Evolutionary conservation across 2,888 invertebrate genomes (phyloP), one percentile per base, ranked within the genome.

Genomic region (Silvanus unidentatus): DNA sequence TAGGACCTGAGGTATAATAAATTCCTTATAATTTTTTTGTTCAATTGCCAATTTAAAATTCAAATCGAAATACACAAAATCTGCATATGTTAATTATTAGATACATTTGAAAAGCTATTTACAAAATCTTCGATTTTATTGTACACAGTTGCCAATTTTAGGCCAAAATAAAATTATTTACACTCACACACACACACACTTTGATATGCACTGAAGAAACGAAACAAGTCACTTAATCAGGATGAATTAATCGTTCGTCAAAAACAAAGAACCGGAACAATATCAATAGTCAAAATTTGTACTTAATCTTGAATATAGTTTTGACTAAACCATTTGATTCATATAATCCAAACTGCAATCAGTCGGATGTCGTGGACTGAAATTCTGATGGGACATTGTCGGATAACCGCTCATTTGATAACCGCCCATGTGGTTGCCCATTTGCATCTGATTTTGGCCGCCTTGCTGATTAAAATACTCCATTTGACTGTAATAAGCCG

Each of bases 351-450:
- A 22, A 46, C 42, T 53, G 36, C 48, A 52, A 30, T 53, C 52
- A 10, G 43, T 16, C 1, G 50, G 50, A 49, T 68, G 62, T 49
- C 66, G 49, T 3, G 67, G 61, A 48, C 62, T 63, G 49, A 66
- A 66, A 53, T 64, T 67, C 47, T 69, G 64, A 44, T 66, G 62
- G 1, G 59, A 45, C 59, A 65, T 62, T 1, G 58, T 51, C 5
- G 61, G 54, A 41, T 68, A 68, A 2, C 62, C 59, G 2, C 59
- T 49, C 68, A 68, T 65, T 50, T 68, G 68, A 48, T 69, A 66
- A 9, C 64, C 58, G 3, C 58, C 57, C 61, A 65, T 62, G 46
- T 66, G 65, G 45, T 67, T 65, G 12, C 56, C 53, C 59, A 66
- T 63, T 45, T 62, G 66, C 62, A 68, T 63, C 43, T 69, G 67